Conservation (phyloP, 2,888 invertebrate species). For the Drosophila putrida region DNA sequence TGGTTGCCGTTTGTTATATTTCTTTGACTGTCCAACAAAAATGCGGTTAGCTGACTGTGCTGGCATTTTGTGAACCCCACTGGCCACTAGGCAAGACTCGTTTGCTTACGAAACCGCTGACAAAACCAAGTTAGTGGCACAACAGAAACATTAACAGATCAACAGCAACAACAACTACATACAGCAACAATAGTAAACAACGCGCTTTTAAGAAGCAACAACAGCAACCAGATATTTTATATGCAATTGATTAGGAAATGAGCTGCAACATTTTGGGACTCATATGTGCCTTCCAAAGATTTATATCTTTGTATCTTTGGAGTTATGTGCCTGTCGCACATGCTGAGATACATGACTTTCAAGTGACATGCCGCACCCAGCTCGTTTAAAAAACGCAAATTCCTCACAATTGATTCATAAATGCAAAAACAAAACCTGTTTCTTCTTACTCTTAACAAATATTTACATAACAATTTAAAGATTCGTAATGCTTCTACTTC, state of each 20-base stretch:
- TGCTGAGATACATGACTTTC: conserved; percentile 18
- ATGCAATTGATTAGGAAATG: conserved; percentile 69
- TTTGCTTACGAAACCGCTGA: conserved; percentile 57
- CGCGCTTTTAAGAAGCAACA: conserved; percentile 40
- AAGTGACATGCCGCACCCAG: conserved; percentile 54
- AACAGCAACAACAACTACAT: conserved; percentile 7
- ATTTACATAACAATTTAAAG: conserved; percentile 51
- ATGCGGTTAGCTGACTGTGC: conserved; percentile 46
- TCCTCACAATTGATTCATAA: conserved; percentile 70
- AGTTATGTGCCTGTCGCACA: conserved; percentile 5
- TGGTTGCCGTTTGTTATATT: conserved; percentile 28
- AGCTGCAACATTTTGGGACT: conserved; percentile 26
- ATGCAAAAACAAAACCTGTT: conserved; percentile 48
- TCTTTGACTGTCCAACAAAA: conserved; percentile 39
- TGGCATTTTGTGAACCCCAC: conserved; percentile 52
- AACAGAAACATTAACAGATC: conserved; percentile 33
- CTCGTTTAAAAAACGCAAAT: conserved; percentile 41
- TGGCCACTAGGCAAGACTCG: conserved; percentile 42
- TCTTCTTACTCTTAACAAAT: conserved; percentile 38
- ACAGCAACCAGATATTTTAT: conserved; percentile 17
- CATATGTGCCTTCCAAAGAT: conserved; percentile 4
- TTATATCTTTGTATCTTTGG: conserved; percentile 22
- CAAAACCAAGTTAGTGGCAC: conserved; percentile 57
- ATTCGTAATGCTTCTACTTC: conserved; percentile 48
- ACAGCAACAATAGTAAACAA: conserved; percentile 13